phyloP scores from a whole-genome alignment of 2,797 vertebrate genomes.

The Rhinogobio ventralis region DNA sequence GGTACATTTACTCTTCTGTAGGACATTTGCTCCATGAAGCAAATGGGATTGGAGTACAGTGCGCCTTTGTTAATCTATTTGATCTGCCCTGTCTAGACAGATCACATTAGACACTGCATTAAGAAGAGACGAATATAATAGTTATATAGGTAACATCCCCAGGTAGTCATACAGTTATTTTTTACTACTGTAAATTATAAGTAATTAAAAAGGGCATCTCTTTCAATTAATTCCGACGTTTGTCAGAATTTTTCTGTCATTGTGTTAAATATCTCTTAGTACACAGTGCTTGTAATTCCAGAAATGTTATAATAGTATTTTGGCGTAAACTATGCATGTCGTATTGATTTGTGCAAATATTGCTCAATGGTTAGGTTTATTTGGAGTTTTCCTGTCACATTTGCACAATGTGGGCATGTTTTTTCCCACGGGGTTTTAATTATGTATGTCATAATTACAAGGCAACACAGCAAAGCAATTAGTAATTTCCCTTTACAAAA shows the following conservation, averaged over 20 bases:
- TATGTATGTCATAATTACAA: slow-evolving; percentile 11
- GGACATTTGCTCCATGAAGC: background rate
- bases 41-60: background rate
- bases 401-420: background rate
- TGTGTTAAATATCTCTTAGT: background rate
- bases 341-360: background rate
- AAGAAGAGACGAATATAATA: background rate
- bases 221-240: background rate
- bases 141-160: background rate
- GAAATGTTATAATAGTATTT: background rate
- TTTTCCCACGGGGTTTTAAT: background rate
- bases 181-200: background rate
- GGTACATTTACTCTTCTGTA: background rate
- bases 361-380: background rate
- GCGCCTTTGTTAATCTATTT: slow-evolving; percentile 7
- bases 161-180: background rate
- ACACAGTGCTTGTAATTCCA: background rate
- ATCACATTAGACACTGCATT: background rate
- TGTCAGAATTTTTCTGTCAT: background rate
- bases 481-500: background rate
- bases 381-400: background rate
- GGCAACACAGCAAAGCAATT: background rate
- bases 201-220: background rate
- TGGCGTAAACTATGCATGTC: too few species aligned
- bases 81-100: slow-evolving; percentile 21